phyloP scores from a whole-genome alignment of 2,113 vertebrate genomes.

The Dasypus novemcinctus region DNA sequence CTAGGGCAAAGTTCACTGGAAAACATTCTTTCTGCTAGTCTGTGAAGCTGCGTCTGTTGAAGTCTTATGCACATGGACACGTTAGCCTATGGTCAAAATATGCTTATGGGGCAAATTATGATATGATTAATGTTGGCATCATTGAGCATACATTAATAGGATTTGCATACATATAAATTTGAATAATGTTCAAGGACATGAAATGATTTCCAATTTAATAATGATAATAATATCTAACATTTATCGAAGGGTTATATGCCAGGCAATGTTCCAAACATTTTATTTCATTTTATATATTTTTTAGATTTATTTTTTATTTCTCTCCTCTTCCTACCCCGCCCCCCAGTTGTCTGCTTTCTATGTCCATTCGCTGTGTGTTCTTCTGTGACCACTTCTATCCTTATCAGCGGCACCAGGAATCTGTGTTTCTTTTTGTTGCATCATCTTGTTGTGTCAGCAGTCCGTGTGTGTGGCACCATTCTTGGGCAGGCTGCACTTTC shows the following conservation, averaged over 20 bases:
- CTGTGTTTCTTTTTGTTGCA: too few species aligned
- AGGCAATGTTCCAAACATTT: slow-evolving; percentile 15
- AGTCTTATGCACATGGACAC: neutral
- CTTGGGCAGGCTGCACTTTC: too few species aligned
- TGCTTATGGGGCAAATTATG: slow-evolving; percentile 72
- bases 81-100: slow-evolving; percentile 71
- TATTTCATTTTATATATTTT: too few species aligned
- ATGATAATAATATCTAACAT: slow-evolving; percentile 56
- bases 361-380: too few species aligned
- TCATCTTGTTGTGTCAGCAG: too few species aligned
- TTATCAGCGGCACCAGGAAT: too few species aligned
- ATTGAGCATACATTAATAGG: slow-evolving; percentile 58
- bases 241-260: slow-evolving; percentile 49
- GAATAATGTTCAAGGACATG: slow-evolving; percentile 71
- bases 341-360: too few species aligned
- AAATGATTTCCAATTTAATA: slow-evolving; percentile 64
- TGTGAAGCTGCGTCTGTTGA: slow-evolving; percentile 5
- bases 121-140: slow-evolving; percentile 72
- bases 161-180: slow-evolving; percentile 69
- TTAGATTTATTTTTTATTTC: too few species aligned
- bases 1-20: slow-evolving; percentile 60
- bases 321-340: too few species aligned
- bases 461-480: too few species aligned
- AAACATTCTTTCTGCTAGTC: slow-evolving; percentile 47
- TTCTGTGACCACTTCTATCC: too few species aligned